Evolutionary conservation across 2,113 vertebrate genomes (phyloP).

Genomic region (Acrocephalus kingi): DNA sequence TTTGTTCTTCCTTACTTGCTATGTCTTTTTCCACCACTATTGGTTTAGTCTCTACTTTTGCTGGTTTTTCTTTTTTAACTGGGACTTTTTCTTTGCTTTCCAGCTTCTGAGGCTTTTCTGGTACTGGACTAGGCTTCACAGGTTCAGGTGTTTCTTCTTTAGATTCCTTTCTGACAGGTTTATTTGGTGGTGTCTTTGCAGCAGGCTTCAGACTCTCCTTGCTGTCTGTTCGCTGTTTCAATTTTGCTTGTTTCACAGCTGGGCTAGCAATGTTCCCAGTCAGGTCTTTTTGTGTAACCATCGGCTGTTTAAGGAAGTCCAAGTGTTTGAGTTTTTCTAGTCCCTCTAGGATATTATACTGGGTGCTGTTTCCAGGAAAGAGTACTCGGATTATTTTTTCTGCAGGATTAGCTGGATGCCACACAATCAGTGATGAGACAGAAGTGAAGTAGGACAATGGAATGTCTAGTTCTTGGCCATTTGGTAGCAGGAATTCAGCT

Average conservation of each 20-base stretch:
- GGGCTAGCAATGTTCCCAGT: slow-evolving; percentile 75
- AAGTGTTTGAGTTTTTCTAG: slow-evolving; percentile 95
- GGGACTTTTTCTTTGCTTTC: slow-evolving; percentile 89
- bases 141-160: slow-evolving; percentile 86
- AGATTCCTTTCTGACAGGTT: slow-evolving; percentile 84
- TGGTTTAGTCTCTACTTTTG: slow-evolving; percentile 76
- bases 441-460: slow-evolving; percentile 90
- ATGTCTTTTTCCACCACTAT: slow-evolving; percentile 76
- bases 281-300: slow-evolving; percentile 89
- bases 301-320: slow-evolving; percentile 90
- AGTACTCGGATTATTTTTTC: slow-evolving; percentile 95
- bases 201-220: slow-evolving; percentile 90
- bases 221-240: slow-evolving; percentile 91
- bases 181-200: slow-evolving; percentile 80
- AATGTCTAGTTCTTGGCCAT: slow-evolving; percentile 89
- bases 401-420: slow-evolving; percentile 93
- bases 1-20: slow-evolving; percentile 78
- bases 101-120: slow-evolving; percentile 82
- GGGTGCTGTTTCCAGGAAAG: slow-evolving; percentile 93
- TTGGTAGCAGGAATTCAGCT: slow-evolving; percentile 83
- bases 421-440: slow-evolving; percentile 92
- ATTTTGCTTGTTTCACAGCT: slow-evolving; percentile 85
- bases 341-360: slow-evolving; percentile 91
- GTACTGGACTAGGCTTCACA: slow-evolving; percentile 69
- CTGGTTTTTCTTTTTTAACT: slow-evolving; percentile 83